Evolutionary conservation across 1,140 invertebrate species (phyloP).

Genomic region (Ceratitis capitata): DNA sequence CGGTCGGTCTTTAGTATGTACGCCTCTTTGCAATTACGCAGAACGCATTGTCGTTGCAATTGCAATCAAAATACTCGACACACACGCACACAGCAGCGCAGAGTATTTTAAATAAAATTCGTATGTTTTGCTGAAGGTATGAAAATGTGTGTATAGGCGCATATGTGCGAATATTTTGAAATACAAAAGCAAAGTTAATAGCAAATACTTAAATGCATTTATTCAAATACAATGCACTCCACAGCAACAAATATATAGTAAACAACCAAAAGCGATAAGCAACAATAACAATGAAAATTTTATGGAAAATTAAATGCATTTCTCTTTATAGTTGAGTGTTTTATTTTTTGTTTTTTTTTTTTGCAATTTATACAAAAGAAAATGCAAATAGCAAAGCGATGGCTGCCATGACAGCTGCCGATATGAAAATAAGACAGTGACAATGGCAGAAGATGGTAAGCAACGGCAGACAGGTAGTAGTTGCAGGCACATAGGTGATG

Average conservation of each 20-base stretch:
- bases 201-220: not conserved
- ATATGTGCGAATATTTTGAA: not conserved
- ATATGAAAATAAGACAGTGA: not conserved
- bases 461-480: not conserved
- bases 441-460: not conserved
- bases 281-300: too few relatives aligned
- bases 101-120: too few relatives aligned
- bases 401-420: too few relatives aligned
- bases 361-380: not conserved
- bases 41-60: not conserved
- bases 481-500: not conserved
- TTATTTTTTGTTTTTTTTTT: too few relatives aligned
- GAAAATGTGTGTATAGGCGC: not conserved
- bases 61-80: not conserved
- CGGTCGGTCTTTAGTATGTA: too few relatives aligned
- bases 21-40: slow-evolving; percentile 4
- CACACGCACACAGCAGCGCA: too few relatives aligned
- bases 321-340: not conserved
- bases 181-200: not conserved
- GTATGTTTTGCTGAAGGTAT: too few relatives aligned
- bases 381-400: not conserved
- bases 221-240: not conserved
- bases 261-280: not conserved
- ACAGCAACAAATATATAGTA: not conserved
- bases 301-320: not conserved